Conservation (phyloP, 2,888 invertebrate species). For the Phrixothrix hirtus region DNA sequence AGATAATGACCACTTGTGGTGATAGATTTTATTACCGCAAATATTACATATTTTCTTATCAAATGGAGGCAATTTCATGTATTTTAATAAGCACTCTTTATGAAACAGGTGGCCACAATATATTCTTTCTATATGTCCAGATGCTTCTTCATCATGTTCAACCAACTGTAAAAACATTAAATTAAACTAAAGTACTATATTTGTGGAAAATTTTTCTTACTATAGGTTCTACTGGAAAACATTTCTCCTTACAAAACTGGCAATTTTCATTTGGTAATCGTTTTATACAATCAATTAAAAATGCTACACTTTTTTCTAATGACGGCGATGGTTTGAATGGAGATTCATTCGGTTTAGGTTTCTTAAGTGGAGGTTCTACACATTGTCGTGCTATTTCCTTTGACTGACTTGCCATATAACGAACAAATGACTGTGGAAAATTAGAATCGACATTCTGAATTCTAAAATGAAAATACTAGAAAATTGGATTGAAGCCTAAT, state of each 20-base stretch:
- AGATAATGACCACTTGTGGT: slow-evolving; percentile 73
- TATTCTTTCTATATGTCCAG: slow-evolving; percentile 67
- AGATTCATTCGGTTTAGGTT: slow-evolving; percentile 58
- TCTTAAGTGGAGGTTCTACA: slow-evolving; percentile 68
- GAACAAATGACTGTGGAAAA: slow-evolving; percentile 65
- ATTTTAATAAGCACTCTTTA: slow-evolving; percentile 67
- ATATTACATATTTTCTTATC: slow-evolving; percentile 70
- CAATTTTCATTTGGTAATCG: slow-evolving; percentile 66
- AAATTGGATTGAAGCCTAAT: too few species aligned
- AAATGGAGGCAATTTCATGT: slow-evolving; percentile 74
- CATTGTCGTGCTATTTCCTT: slow-evolving; percentile 70
- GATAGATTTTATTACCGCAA: slow-evolving; percentile 69
- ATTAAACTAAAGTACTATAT: too few species aligned
- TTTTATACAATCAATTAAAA: slow-evolving; percentile 66
- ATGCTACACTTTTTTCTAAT: slow-evolving; percentile 62
- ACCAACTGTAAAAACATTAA: slow-evolving; percentile 54
- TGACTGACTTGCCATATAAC: slow-evolving; percentile 67
- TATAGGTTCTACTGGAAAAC: slow-evolving; percentile 63
- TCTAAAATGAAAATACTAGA: too few species aligned
- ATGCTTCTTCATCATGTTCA: slow-evolving; percentile 62
- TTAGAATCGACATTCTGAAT: slow-evolving; percentile 65
- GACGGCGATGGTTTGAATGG: slow-evolving; percentile 67
- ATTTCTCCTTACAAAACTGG: slow-evolving; percentile 64
- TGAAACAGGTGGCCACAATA: slow-evolving; percentile 77
- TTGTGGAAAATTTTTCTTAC: slow-evolving; percentile 50